Percentiles rank a stretch among this genome's conserved stretches.
phyloP scores from a whole-genome alignment of 2,888 invertebrate genomes.

The Diarsia dahlii region DNA sequence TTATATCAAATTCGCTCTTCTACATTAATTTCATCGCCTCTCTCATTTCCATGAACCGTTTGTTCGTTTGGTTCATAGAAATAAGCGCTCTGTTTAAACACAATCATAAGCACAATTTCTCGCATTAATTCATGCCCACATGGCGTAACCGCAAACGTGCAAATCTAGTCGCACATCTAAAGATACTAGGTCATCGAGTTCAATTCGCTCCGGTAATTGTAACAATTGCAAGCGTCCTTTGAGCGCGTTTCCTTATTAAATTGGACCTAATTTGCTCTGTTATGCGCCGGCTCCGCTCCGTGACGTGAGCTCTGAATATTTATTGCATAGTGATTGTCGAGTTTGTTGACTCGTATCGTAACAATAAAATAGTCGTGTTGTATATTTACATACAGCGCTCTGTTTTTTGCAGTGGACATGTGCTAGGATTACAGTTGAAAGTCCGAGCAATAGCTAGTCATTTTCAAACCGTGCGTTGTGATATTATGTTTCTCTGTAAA shows the following conservation, averaged over 20 bases:
- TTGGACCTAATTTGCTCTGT: conserved; percentile 68
- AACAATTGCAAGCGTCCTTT: conserved; percentile 85
- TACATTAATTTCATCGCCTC: not conserved
- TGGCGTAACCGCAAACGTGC: conserved; percentile 20
- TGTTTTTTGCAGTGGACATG: conserved; percentile 21
- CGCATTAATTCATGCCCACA: conserved; percentile 25
- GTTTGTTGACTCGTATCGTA: conserved; percentile 58
- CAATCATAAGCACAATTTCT: conserved; percentile 36
- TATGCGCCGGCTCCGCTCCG: conserved; percentile 50
- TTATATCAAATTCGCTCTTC: not conserved
- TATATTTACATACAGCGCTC: conserved; percentile 7
- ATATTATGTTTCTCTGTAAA: not conserved
- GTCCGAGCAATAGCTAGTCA: not conserved
- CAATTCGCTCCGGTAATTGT: conserved; percentile 79
- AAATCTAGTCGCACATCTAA: conserved; percentile 37
- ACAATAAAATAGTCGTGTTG: not conserved
- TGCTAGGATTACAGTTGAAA: conserved; percentile 19
- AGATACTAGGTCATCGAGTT: conserved; percentile 70
- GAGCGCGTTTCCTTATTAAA: conserved; percentile 78
- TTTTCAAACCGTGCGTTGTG: not conserved
- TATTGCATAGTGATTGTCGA: conserved; percentile 55
- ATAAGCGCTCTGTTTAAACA: not conserved
- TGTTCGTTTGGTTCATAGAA: not conserved
- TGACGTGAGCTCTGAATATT: conserved; percentile 44
- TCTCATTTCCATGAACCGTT: not conserved